Evolutionary conservation across 2,113 vertebrate species (phyloP).

Genomic region (Apodemus speciosus): DNA sequence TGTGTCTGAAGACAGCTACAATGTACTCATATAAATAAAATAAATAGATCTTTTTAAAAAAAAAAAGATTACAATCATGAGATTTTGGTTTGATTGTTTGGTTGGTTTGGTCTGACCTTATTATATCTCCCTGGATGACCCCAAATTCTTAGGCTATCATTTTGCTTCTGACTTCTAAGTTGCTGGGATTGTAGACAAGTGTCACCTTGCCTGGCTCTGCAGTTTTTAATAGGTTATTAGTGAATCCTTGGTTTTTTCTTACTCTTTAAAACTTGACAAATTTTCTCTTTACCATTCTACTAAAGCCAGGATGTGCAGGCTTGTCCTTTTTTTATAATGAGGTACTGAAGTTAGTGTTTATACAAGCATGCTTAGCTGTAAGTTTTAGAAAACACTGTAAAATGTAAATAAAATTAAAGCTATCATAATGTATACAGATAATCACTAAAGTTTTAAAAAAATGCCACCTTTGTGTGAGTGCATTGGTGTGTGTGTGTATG

Average conservation of each 20-base stretch:
- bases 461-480: background rate
- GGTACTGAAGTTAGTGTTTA: background rate
- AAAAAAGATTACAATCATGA: background rate
- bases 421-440: background rate
- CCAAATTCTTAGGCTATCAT: background rate
- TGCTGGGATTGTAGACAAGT: background rate
- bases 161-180: background rate
- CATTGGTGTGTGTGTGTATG: background rate
- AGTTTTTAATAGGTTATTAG: background rate
- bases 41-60: too few relatives aligned
- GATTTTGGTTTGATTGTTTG: background rate
- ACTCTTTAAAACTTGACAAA: background rate
- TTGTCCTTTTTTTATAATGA: background rate
- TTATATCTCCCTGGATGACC: background rate
- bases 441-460: background rate
- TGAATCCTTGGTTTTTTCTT: background rate
- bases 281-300: background rate
- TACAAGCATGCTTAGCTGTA: background rate
- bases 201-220: background rate
- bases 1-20: too few relatives aligned
- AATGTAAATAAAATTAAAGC: conserved; percentile 20
- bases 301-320: background rate
- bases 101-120: background rate
- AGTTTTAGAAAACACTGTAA: background rate
- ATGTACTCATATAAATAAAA: too few relatives aligned